phyloP scores from a whole-genome alignment of 2,113 vertebrate species.

The Xenopus laevis region DNA sequence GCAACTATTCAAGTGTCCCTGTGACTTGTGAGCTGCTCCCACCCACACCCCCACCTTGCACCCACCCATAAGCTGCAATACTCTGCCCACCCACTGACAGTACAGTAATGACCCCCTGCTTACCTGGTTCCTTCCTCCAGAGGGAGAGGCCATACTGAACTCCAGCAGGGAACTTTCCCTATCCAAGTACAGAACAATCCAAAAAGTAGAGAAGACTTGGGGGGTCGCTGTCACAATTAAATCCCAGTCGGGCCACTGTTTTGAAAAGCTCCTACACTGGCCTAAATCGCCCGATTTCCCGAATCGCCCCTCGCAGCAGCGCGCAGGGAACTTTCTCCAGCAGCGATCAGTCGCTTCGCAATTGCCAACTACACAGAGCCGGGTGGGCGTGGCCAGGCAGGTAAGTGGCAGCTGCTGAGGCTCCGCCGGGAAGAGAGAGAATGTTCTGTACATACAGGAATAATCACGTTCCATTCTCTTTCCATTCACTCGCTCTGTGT shows the following conservation, averaged over 20 bases:
- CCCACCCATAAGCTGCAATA: neutral
- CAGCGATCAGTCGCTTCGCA: constrained; percentile 3
- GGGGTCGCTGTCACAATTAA: too few species aligned
- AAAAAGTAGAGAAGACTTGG: too few species aligned
- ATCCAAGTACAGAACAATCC: neutral
- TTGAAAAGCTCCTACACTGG: too few species aligned
- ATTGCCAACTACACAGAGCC: neutral
- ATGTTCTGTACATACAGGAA: too few species aligned
- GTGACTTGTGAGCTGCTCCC: too few species aligned
- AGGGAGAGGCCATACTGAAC: constrained; percentile 16
- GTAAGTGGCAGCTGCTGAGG: neutral
- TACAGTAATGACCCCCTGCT: neutral
- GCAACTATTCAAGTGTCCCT: too few species aligned
- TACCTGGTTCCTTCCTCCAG: constrained; percentile 25
- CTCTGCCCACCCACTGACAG: neutral
- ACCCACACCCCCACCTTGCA: too few species aligned
- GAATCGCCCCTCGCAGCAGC: neutral
- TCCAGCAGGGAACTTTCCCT: neutral
- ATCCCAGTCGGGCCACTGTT: too few species aligned
- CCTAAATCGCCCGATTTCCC: constrained; percentile 1
- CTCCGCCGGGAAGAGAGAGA: neutral
- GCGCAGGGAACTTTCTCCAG: neutral
- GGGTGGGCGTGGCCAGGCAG: neutral
- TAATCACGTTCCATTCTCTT: too few species aligned
- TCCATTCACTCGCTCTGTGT: too few species aligned